Percentiles rank a stretch among this genome's conserved stretches.
These are phyloP conservation scores for Cremastinae sp. DNA, from an alignment of 2,888 invertebrate genomes.

Conservation along the genomic window DNA sequence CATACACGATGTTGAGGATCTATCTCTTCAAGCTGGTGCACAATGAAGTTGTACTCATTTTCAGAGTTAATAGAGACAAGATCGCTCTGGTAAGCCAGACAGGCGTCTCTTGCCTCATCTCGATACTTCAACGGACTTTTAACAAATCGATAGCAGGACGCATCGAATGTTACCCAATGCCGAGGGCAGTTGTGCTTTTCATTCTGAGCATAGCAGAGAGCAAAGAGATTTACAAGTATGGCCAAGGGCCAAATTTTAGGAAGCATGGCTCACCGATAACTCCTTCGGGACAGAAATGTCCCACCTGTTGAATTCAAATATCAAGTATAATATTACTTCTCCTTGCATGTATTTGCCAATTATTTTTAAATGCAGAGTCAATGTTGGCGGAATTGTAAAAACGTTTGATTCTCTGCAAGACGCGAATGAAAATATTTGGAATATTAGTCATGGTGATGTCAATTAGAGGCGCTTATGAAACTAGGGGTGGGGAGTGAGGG, in stretches of 20 bases:
- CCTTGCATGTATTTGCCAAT: background rate
- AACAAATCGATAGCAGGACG: slow-evolving; percentile 94
- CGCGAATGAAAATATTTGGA: slow-evolving; percentile 21
- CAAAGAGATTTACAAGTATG: slow-evolving; percentile 17
- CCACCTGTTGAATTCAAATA: slow-evolving; percentile 38
- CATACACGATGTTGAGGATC: slow-evolving; percentile 94
- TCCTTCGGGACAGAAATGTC: slow-evolving; percentile 11
- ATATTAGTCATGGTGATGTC: slow-evolving; percentile 60
- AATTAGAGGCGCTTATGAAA: slow-evolving; percentile 40
- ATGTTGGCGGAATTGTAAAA: background rate
- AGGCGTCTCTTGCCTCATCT: slow-evolving; percentile 91
- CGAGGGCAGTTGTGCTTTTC: slow-evolving; percentile 86
- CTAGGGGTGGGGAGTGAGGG: slow-evolving; percentile 62
- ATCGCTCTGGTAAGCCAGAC: slow-evolving; percentile 91
- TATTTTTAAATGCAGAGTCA: background rate
- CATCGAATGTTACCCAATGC: slow-evolving; percentile 91
- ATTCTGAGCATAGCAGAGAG: slow-evolving; percentile 66
- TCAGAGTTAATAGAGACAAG: slow-evolving; percentile 89
- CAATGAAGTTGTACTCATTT: slow-evolving; percentile 94
- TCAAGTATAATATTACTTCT: background rate
- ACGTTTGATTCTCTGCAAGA: background rate
- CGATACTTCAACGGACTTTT: slow-evolving; percentile 91
- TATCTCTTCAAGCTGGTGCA: slow-evolving; percentile 89
- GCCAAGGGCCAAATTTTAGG: slow-evolving; percentile 18
- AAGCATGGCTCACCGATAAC: slow-evolving; percentile 31